Base-by-base conservation (phyloP, 2,888 invertebrate genomes). In the Phyllotreta cruciferae region DNA sequence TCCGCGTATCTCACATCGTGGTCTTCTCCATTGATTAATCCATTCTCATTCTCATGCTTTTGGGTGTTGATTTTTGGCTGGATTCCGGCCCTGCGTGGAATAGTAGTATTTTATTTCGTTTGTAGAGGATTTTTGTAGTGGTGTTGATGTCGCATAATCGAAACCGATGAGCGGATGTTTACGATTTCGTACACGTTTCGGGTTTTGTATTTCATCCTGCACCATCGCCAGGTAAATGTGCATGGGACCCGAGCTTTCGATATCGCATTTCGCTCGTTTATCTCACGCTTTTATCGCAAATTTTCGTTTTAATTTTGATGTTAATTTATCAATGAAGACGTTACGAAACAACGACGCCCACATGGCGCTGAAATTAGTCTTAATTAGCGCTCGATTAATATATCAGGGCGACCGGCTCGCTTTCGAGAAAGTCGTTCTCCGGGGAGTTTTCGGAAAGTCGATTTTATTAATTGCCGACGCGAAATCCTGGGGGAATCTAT, bases 141-240 rank as follows among this genome's bases (percentile, higher is more conserved):
- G 38, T 62, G 39, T 55, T 47, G 66, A 58, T 66, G 60, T 66
- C 64, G 52, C 53, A 60, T 66, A 62, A 56, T 62, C 53, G 60
- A 47, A 63, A 60, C 39, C 49, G 50, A 60, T 49, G 58, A 49
- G 64, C 66, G 66, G 66, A 66, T 66, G 66, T 64, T 64, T 62
- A 62, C 50, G 44, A 50, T 61, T 62, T 50, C 54, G 54, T 44
- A 44, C 66, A 60, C 60, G 64, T 60, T 66, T 66, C 41, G 53
- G 62, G 69, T 67, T 61, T 67, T 62, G 66, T 47, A 69, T 69
- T 69, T 61, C 64, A 66, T 57, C 49, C 50, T 57, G 47, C 37
- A 60, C 36, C 56, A 50, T 52, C 60, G 47, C 56, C 61, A 65
- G 64, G 57, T 63, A 66, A 44, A 58, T 35, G 52, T 24, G 58